These are phyloP conservation scores for Horisme vitalbata DNA, from an alignment of 2,888 invertebrate species.

Conservation along the genomic window DNA sequence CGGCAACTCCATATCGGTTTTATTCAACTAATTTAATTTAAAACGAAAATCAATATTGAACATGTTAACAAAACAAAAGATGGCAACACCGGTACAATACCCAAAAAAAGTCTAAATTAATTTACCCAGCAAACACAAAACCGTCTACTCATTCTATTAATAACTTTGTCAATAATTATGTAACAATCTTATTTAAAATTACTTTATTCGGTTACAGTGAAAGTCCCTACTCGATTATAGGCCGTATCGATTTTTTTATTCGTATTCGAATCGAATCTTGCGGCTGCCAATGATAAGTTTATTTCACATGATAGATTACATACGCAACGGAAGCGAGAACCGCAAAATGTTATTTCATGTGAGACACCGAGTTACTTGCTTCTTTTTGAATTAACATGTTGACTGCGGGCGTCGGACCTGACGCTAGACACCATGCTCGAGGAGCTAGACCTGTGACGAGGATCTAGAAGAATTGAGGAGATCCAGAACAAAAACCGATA, in stretches of 20 bases:
- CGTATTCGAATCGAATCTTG: constrained; percentile 44
- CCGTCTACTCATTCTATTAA: constrained; percentile 39
- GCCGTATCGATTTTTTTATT: constrained; percentile 62
- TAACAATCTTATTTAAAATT: constrained; percentile 50
- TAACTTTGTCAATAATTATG: constrained; percentile 41
- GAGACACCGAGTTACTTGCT: constrained; percentile 31
- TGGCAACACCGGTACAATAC: constrained; percentile 1
- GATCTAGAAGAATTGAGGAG: too few species aligned
- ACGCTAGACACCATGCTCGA: too few species aligned
- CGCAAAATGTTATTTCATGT: constrained; percentile 45
- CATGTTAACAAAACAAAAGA: constrained; percentile 26
- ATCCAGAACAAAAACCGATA: too few species aligned
- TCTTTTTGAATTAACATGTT: too few species aligned
- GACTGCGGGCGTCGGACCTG: too few species aligned
- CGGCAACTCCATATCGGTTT: constrained; percentile 1
- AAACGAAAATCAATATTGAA: constrained; percentile 15
- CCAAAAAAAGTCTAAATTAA: constrained; percentile 29
- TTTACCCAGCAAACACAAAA: constrained; percentile 26
- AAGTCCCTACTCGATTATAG: constrained; percentile 49
- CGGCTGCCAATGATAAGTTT: constrained; percentile 31
- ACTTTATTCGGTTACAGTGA: constrained; percentile 41
- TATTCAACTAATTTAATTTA: constrained; percentile 12
- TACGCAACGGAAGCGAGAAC: constrained; percentile 59
- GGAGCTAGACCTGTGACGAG: too few species aligned
- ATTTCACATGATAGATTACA: constrained; percentile 66